A percentile compares a stretch with the other conserved stretches of the same genome.
These are phyloP conservation scores for Microcaecilia unicolor DNA, from an alignment of 2,797 vertebrate genomes.

Conservation along the genomic window DNA sequence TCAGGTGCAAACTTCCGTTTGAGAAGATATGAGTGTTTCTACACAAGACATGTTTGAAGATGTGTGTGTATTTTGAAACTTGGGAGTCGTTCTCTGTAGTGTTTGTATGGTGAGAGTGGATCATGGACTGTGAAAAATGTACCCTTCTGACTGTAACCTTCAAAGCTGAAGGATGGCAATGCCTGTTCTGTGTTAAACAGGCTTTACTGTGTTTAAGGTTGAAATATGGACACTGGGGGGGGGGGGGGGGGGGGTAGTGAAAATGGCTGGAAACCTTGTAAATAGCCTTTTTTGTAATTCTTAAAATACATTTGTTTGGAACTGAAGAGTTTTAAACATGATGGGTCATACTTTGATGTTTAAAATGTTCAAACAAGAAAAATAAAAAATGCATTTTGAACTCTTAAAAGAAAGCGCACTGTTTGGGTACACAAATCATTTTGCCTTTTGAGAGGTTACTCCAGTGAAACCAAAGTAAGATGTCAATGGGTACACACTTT, in stretches of 20 bases:
- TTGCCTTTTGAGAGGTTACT: slow-evolving; percentile 28
- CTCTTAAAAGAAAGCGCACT: slow-evolving; percentile 41
- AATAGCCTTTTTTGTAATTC: slow-evolving; percentile 71
- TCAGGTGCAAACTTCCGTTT: slow-evolving; percentile 50
- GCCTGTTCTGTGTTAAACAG: slow-evolving; percentile 38
- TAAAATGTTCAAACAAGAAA: slow-evolving; percentile 40
- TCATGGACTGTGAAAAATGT: slow-evolving; percentile 48
- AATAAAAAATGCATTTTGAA: slow-evolving; percentile 42
- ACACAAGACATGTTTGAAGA: slow-evolving; percentile 45
- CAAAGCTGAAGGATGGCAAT: slow-evolving; percentile 34
- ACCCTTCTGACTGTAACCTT: slow-evolving; percentile 37
- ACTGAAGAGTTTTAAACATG: slow-evolving; percentile 65
- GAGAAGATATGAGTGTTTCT: slow-evolving; percentile 50
- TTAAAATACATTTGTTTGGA: slow-evolving; percentile 67
- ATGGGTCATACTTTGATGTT: slow-evolving; percentile 75
- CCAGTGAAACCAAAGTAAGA: slow-evolving; percentile 60
- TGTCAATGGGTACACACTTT: slow-evolving; percentile 30
- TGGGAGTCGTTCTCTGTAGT: slow-evolving; percentile 30
- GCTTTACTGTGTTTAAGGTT: slow-evolving; percentile 38
- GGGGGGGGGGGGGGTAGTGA: slow-evolving; percentile 42
- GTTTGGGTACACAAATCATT: slow-evolving; percentile 41
- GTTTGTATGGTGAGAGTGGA: slow-evolving; percentile 44
- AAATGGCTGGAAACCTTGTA: slow-evolving; percentile 60
- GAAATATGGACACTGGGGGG: slow-evolving; percentile 34
- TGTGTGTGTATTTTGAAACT: slow-evolving; percentile 35